A percentile compares a stretch with the other conserved stretches of the same genome.
Evolutionary conservation across 2,888 invertebrate genomes (phyloP).

Genomic region (Holacanthella duospinosa): DNA sequence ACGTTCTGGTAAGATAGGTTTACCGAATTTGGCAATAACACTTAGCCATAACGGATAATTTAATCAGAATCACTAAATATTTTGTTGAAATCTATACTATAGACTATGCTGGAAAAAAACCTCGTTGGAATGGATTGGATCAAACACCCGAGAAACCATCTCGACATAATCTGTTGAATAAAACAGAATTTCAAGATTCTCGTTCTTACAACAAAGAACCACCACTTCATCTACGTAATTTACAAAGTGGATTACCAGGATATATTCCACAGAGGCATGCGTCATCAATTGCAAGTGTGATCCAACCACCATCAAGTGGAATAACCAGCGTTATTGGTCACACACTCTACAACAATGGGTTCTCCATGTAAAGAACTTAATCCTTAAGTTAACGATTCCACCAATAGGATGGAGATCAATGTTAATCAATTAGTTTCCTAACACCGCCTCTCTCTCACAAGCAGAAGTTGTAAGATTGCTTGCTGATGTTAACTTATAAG

Average conservation of each 20-base stretch:
- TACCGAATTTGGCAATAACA: neutral
- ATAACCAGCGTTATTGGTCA: neutral
- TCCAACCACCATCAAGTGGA: slow-evolving; percentile 22
- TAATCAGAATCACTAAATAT: neutral
- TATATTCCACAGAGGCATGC: slow-evolving; percentile 26
- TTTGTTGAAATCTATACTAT: slow-evolving; percentile 7
- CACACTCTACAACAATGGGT: neutral
- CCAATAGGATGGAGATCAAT: no score
- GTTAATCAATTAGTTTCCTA: no score
- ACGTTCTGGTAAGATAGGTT: slow-evolving; percentile 32
- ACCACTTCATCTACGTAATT: slow-evolving; percentile 28
- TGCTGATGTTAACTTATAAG: no score
- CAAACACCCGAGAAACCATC: slow-evolving; percentile 19
- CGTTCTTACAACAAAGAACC: slow-evolving; percentile 30
- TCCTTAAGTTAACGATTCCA: no score
- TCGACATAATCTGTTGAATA: slow-evolving; percentile 9
- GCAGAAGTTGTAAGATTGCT: no score
- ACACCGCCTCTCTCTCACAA: no score
- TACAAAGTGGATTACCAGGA: slow-evolving; percentile 16
- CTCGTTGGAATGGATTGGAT: slow-evolving; percentile 32
- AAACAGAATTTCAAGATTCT: slow-evolving; percentile 27
- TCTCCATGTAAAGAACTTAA: neutral
- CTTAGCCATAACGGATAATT: no score
- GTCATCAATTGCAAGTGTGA: slow-evolving; percentile 30
- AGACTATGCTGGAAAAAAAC: slow-evolving; percentile 35